Conservation (phyloP, 35 echinoderm and acorn worm genomes). For the Nesometra sesokonis region DNA sequence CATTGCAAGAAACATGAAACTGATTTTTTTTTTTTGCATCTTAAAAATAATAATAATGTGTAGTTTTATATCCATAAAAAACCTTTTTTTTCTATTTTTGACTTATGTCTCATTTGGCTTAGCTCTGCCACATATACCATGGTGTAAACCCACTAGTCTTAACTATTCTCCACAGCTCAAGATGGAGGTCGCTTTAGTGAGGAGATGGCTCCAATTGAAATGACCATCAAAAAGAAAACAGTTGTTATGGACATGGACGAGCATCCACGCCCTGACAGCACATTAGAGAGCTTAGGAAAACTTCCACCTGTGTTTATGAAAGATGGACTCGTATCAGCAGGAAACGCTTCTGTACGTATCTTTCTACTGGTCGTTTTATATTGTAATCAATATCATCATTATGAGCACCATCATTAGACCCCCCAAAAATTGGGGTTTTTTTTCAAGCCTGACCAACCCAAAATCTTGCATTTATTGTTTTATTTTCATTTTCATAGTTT, state of each 20-base stretch:
- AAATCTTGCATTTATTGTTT: too few relatives aligned
- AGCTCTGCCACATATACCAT: too few relatives aligned
- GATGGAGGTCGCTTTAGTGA: constrained; percentile 62
- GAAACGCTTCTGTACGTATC: constrained; percentile 76
- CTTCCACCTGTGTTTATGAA: constrained; percentile 86
- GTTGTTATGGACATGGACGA: constrained; percentile 63
- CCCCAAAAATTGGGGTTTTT: too few relatives aligned
- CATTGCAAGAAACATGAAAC: not conserved
- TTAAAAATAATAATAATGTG: too few relatives aligned
- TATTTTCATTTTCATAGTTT: too few relatives aligned
- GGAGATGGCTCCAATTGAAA: constrained; percentile 84
- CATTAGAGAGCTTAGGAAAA: constrained; percentile 52
- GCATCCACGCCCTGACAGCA: constrained; percentile 53
- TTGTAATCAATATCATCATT: too few relatives aligned
- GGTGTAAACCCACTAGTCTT: not conserved
- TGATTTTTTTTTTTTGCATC: too few relatives aligned
- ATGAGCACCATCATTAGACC: too few relatives aligned
- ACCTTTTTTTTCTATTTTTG: not conserved
- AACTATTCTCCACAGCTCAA: constrained; percentile 45
- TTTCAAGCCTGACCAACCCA: too few relatives aligned
- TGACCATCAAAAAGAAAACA: constrained; percentile 65
- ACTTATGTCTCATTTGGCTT: too few relatives aligned
- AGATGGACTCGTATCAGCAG: constrained; percentile 64
- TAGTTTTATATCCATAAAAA: too few relatives aligned
- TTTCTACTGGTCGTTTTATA: too few relatives aligned